Base-by-base conservation (phyloP, 2,797 vertebrate genomes). In the Amphiprion clarkii region DNA sequence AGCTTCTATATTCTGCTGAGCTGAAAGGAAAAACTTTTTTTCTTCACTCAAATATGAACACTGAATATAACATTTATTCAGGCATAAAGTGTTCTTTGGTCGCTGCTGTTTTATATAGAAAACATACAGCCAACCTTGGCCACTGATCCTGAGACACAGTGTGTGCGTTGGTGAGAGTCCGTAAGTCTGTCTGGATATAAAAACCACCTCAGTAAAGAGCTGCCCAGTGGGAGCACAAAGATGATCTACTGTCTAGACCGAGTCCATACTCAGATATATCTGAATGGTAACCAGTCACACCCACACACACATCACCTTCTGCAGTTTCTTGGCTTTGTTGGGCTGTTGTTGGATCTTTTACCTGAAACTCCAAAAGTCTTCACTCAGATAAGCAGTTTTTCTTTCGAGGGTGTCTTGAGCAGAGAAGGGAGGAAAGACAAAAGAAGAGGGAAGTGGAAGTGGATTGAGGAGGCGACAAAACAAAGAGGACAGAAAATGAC, bases 221-320 rank as follows among this genome's bases (percentile, higher is more conserved):
- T 36, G 56, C 48, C 51, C 55, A 58, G 29, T 13, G 29, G 39
- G 40, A 70, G 40, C n/a, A 61, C 68, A 60, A 59, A 78, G 52
- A 39, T 74, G 74, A 76, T 79, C 48, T 67, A 17, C 52, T 55
- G 71, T 82, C 76, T 62, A 76, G 71, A 69, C 76, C 67, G 39
- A 61, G 16, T 49, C 48, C 14, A 63, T 36, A 52, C 63, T 69
- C 64, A 23, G 36, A 39, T 29, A 62, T 51, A 68, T 74, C n/a
- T 54, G 54, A 79, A 71, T 49, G 74, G 31, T 54, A 64, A 56
- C 13, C 9, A 42, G 11, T 25, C 51, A 33, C 64, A 61, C 46
- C 29, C 31, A 68, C 36, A 42, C 62, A 3, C 21, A 36, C 42
- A 27, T 27, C 27, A 27, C 27, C 27, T 27, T 27, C 27, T 27